Conservation (phyloP, 2,888 invertebrate genomes). For the Liopterus haemorrhoidalis region DNA sequence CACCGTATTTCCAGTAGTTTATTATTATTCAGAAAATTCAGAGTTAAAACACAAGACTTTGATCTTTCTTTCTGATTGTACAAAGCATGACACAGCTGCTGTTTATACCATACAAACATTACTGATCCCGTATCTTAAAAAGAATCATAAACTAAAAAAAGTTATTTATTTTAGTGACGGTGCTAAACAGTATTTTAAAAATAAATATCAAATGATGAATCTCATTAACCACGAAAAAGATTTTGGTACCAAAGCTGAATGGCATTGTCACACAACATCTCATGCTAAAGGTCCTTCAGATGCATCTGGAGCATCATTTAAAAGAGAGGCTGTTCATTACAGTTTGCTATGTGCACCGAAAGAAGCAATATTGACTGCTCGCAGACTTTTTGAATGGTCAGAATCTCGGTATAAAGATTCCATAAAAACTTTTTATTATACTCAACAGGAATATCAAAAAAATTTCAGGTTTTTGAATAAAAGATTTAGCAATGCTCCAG, state of each 20-base stretch:
- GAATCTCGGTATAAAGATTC: too few species aligned
- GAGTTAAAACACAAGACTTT: constrained; percentile 25
- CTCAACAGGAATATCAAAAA: too few species aligned
- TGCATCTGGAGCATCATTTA: constrained; percentile 16
- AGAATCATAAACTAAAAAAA: too few species aligned
- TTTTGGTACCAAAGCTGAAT: background rate
- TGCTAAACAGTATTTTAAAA: background rate
- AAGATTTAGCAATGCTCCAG: too few species aligned
- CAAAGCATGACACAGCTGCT: constrained; percentile 28
- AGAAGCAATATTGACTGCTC: constrained; percentile 1
- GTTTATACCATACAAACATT: constrained; percentile 11
- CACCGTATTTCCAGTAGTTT: constrained; percentile 27
- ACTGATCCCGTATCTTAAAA: background rate
- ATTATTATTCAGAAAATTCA: constrained; percentile 25
- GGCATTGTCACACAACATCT: constrained; percentile 9
- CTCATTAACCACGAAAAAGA: background rate
- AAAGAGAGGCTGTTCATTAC: constrained; percentile 11
- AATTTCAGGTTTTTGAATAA: too few species aligned
- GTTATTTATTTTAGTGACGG: background rate
- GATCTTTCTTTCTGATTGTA: constrained; percentile 29
- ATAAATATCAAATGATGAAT: constrained; percentile 1
- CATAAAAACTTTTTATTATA: too few species aligned
- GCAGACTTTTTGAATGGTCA: constrained; percentile 4
- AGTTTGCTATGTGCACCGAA: constrained; percentile 2
- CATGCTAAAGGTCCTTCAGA: constrained; percentile 20